Base-by-base conservation (phyloP, 2,888 invertebrate species). In the Nomada fabriciana region DNA sequence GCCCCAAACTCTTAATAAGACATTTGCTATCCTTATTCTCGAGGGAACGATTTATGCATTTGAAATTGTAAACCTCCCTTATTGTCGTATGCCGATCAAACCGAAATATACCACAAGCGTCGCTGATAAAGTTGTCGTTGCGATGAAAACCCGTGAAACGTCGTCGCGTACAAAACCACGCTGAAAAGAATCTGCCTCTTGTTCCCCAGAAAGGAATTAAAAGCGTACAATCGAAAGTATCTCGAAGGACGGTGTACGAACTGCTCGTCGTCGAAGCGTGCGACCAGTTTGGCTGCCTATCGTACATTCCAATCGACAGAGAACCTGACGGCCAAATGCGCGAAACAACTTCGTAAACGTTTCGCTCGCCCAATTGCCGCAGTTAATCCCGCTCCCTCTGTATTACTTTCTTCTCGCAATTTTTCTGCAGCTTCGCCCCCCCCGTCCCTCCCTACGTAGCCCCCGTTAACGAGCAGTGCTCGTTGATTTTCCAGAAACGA, bases 21-120 rank as follows among this genome's bases (percentile, higher is more conserved):
- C 36, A 36, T 36, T 7, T 36, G 9, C 36, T 36, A 7, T 36
- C 7, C 36, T 36, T 36, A 36, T 36, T 7, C 36, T 36, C 36
- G 36, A 36, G 36, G 36, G 7, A 36, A 36, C 36, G 86, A 85
- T 88, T 25, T 25, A 88, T 88, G 87, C 86, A 85, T 88, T 86
- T 86, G 86, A 83, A 88, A 89, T 88, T 89, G 88, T 87, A 89
- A 90, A 88, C 85, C 90, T 86, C 87, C 88, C 89, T 88, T 88
- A 88, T 91, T 90, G 90, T 87, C 88, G 87, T 82, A 86, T 86
- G 86, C 83, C 83, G 81, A 70, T 80, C 86, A 50, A 43, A 20
- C 59, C 67, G 71, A 80, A 80, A 83, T 85, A 83, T 67, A 73
- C 70, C 61, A 52, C 53, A 47, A 25, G 47, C 57, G 71, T 76